Base-by-base conservation (phyloP, 1,140 invertebrate species). In the Panagrolaimus sp. region DNA sequence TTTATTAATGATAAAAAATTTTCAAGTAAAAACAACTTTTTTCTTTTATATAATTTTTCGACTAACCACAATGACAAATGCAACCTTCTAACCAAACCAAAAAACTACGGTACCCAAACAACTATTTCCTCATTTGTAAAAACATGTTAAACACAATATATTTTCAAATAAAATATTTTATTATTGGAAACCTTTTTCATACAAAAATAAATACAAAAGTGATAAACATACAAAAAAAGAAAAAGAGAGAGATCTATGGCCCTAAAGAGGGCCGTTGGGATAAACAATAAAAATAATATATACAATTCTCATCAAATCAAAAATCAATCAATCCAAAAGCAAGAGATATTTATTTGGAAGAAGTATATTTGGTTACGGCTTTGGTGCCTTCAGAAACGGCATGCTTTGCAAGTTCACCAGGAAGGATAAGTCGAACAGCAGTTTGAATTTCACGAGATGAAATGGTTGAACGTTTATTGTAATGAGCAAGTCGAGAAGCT, bases 301-400 rank as follows among this genome's bases (percentile, higher is more conserved):
- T 52, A 15, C 15, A 52, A 52, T n/a, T 52, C 48, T n/a, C 17
- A 21, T 52, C 48, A 52, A 52, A 52, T 24, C 48, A 52, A 21
- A n/a, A 52, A 24, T 8, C 14, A 24, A 24, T n/a, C 8, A 24
- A 52, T 24, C 7, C 4, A n/a, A 52, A 52, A 24, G 5, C 2
- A n/a, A 52, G 7, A 52, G 26, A n/a, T 7, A n/a, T 28, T 85
- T 85, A 88, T 77, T 87, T 88, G 70, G 84, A 84, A 70, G 77
- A 79, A 62, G 83, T 86, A 73, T 86, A 87, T 69, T 86, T 86
- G 46, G 84, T 85, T 15, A 85, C 86, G 43, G 86, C 84, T 75
- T 86, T 86, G 32, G 86, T 87, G 24, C 86, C 85, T 76, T 87
- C 74, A n/a, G 74, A 76, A 45, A 76, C 74, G n/a, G 86, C 85